Evolutionary conservation across 2,797 vertebrate species (phyloP), one percentile per base, ranked within the genome.

Genomic region (Sebastes hubbsi): DNA sequence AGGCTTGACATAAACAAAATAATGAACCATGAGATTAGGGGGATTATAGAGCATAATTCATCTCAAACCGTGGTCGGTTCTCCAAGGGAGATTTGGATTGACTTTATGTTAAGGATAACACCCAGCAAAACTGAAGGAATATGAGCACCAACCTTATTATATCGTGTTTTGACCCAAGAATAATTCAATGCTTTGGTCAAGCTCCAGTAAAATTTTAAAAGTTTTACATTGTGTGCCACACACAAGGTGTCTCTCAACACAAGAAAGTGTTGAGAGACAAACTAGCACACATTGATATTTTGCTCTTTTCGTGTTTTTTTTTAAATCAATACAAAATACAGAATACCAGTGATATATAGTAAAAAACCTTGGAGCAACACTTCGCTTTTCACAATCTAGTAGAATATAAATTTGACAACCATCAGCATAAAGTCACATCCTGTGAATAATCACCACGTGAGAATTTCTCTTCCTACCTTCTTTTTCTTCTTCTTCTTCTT

Each of bases 401-500:
- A 29, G 2, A 64, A 61, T 9, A 25, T 8, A 52, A 52, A 59
- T n/a, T 4, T 29, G 9, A 24, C n/a, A 25, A 55, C 18, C 1
- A 32, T 27, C 34, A 58, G 56, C 7, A 30, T 12, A 3, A 49
- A 22, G n/a, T 5, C n/a, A 49, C 20, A 67, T 32, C 9, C n/a
- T 14, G 5, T 34, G 14, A 78, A 42, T 8, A 42, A 29, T 2
- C 4, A 8, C 18, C 6, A 55, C 30, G 38, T 27, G 42, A 14
- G 5, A 11, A 14, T 70, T 34, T 25, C 10, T 69, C 66, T n/a
- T 78, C 92, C 94, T 95, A 98, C 99, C 97, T 96, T 99, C 97
- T 96, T 99, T 90, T 90, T 97, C 94, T 96, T 97, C 87, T 96
- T 49, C 88, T 95, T 98, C 95, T 99, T 99, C 94, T 99, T 99